A percentile compares a stretch with the other conserved stretches of the same genome.
Conservation (phyloP, 1,140 invertebrate genomes). For the Diorhabda carinulata region DNA sequence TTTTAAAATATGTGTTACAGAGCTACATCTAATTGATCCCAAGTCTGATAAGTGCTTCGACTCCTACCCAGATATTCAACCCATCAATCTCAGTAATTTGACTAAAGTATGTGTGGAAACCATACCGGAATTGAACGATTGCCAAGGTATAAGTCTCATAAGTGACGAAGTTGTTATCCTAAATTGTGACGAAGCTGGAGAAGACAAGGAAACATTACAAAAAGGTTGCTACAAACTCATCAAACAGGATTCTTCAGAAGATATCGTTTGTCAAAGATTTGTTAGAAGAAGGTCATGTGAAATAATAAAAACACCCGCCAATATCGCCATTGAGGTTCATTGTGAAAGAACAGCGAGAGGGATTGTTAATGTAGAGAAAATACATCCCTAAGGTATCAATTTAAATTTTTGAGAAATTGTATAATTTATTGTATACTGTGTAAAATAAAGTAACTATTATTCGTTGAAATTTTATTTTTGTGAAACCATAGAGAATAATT, state of each 20-base stretch:
- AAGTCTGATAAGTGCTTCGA: slow-evolving; percentile 11
- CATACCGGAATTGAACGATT: not conserved
- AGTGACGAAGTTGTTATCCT: slow-evolving; percentile 8
- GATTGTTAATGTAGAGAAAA: slow-evolving; percentile 4
- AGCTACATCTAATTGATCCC: slow-evolving; percentile 12
- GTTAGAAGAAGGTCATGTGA: slow-evolving; percentile 5
- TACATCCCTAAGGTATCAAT: not conserved
- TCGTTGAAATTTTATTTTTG: no score
- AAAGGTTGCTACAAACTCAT: slow-evolving; percentile 9
- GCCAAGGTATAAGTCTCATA: not conserved
- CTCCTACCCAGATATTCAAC: slow-evolving; percentile 7
- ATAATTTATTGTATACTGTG: no score
- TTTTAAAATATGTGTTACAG: not conserved
- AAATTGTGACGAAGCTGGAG: not conserved
- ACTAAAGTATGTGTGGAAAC: slow-evolving; percentile 8
- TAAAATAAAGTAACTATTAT: no score
- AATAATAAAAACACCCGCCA: slow-evolving; percentile 4
- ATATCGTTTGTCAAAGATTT: slow-evolving; percentile 9
- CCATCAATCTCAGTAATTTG: slow-evolving; percentile 9
- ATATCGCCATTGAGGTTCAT: slow-evolving; percentile 6
- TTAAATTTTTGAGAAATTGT: no score
- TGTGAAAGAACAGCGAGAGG: not conserved
- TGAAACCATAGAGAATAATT: no score
- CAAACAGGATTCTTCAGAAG: slow-evolving; percentile 5
- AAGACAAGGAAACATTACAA: not conserved